These are phyloP conservation scores for Catocala sponsa DNA, from an alignment of 2,888 invertebrate species.

Conservation along the genomic window DNA sequence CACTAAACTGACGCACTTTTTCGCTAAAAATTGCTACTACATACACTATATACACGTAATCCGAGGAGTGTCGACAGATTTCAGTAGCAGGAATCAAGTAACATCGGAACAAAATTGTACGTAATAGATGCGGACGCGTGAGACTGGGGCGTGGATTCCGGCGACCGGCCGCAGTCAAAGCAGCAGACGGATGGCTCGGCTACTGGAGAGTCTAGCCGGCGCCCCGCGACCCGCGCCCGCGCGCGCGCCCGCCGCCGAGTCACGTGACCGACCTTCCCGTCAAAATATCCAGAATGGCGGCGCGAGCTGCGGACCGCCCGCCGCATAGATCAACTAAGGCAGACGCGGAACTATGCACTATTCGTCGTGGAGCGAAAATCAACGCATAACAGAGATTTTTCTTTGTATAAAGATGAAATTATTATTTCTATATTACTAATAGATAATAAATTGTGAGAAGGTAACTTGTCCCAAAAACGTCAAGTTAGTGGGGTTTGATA, in stretches of 20 bases:
- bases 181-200: slow-evolving; percentile 88
- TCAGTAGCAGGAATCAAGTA: slow-evolving; percentile 42
- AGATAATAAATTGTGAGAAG: too few relatives aligned
- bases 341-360: slow-evolving; percentile 11
- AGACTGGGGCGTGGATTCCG: slow-evolving; percentile 81
- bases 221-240: slow-evolving; percentile 74
- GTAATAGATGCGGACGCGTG: slow-evolving; percentile 65
- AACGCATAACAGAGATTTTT: too few relatives aligned
- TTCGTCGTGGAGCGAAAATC: neutral
- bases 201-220: slow-evolving; percentile 90
- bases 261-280: slow-evolving; percentile 95
- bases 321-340: slow-evolving; percentile 59
- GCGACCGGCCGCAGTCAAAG: slow-evolving; percentile 83
- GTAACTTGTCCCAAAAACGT: too few relatives aligned
- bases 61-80: slow-evolving; percentile 23
- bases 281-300: slow-evolving; percentile 92
- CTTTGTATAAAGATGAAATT: too few relatives aligned
- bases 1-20: slow-evolving; percentile 54
- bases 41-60: slow-evolving; percentile 29
- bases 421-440: too few relatives aligned
- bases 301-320: slow-evolving; percentile 77
- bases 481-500: too few relatives aligned
- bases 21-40: slow-evolving; percentile 35
- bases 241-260: slow-evolving; percentile 82
- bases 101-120: slow-evolving; percentile 56